Base-by-base conservation (phyloP, 1,140 invertebrate genomes). In the Drosophila ananassae region DNA sequence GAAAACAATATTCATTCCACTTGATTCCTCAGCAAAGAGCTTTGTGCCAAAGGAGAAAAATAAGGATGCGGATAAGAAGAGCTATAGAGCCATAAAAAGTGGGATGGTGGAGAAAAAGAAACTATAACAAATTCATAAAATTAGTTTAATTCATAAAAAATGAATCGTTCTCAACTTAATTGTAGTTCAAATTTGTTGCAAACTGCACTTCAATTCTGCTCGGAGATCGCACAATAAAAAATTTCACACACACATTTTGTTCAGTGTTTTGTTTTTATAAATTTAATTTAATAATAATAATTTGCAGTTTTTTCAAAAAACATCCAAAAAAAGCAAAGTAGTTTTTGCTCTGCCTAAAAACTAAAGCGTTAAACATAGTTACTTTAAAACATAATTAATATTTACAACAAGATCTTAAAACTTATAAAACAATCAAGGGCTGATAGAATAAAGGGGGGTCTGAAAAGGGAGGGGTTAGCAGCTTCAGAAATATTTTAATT, bases 261-360 rank as follows among this genome's bases (percentile, higher is more conserved):
- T 30, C 54, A 17, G 17, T 17, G 17, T 60, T 76, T 64, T 52
- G 12, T 55, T 55, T 74, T 51, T 50, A 32, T 44, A 17, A 17
- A 17, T 60, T 76, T 58, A 48, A 74, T 68, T 46, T 76, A 62
- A 64, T 62, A 68, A 81, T 64, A 81, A 67, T 76, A 72, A 89
- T 85, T 66, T 83, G 83, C 68, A 89, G 83, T 89, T 89, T 89
- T 89, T 89, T 79, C 78, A 85, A 85, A 85, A 85, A 87, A 89
- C 83, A 89, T 81, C 61, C 62, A 39, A 73, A 60, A 66, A 71
- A 87, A 81, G 75, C 74, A 82, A 73, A 81, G 77, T 82, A 78
- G 82, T 81, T 64, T 64, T 81, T 75, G 78, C 78, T 87, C 51
- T 39, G 44, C 51, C 61, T 85, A 84, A 39, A 46, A 55, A 73